phyloP scores from a whole-genome alignment of 2,113 vertebrate genomes.

The Greenwoodochromis staneri region DNA sequence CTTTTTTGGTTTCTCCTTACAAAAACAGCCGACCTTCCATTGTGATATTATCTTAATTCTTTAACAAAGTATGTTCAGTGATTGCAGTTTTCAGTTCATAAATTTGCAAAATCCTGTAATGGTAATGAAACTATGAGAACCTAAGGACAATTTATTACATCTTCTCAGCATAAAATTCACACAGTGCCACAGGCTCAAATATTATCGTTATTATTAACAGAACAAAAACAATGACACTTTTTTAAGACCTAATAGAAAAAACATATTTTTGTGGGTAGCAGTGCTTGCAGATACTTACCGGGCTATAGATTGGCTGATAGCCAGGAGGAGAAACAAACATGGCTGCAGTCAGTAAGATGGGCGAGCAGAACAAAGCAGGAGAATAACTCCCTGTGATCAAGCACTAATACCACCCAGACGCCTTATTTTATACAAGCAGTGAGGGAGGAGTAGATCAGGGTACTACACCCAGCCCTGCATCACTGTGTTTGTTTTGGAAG shows the following conservation, averaged over 20 bases:
- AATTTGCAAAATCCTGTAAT: background rate
- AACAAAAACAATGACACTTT: background rate
- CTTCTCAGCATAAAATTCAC: background rate
- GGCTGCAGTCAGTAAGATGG: background rate
- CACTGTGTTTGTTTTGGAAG: background rate
- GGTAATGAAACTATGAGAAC: background rate
- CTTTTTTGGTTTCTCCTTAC: background rate
- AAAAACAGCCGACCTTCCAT: background rate
- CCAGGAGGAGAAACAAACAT: constrained; percentile 74
- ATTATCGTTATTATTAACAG: background rate
- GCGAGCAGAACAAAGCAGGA: background rate
- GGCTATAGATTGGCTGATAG: constrained; percentile 76
- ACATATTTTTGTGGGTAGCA: background rate
- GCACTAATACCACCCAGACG: background rate
- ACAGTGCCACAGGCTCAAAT: background rate
- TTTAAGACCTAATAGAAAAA: background rate
- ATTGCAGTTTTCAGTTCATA: background rate
- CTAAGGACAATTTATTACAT: background rate
- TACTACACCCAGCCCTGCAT: background rate
- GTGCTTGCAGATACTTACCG: constrained; percentile 66
- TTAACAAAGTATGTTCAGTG: background rate
- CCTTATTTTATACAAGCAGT: constrained; percentile 22
- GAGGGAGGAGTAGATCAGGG: background rate
- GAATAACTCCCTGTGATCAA: background rate
- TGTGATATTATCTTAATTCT: background rate